These are phyloP conservation scores for Synodontis membranacea DNA, from an alignment of 2,113 vertebrate species.

Conservation along the genomic window DNA sequence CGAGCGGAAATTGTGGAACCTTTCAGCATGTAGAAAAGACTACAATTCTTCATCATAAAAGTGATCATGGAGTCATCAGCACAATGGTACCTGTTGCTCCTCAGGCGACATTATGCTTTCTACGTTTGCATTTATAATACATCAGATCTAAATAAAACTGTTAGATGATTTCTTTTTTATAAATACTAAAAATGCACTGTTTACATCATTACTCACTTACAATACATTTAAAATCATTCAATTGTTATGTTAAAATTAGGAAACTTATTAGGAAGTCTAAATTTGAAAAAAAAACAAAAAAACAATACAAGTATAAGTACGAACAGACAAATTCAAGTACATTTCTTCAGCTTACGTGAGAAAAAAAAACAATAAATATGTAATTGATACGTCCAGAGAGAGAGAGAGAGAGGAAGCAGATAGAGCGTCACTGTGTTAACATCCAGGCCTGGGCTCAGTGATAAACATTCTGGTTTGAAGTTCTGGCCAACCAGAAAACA, in stretches of 20 bases:
- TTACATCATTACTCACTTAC: background rate
- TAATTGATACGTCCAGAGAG: background rate
- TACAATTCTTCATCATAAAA: background rate
- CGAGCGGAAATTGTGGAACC: background rate
- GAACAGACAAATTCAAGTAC: background rate
- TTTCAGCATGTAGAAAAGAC: background rate
- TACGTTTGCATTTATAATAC: background rate
- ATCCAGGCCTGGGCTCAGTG: conserved; percentile 2
- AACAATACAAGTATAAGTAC: background rate
- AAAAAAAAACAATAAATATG: conserved; percentile 9
- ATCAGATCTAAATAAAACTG: too few species aligned
- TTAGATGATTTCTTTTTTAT: background rate
- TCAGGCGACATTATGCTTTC: too few species aligned
- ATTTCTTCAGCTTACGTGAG: background rate
- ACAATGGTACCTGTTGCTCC: too few species aligned
- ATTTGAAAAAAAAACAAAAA: background rate
- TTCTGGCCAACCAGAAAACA: conserved; percentile 36
- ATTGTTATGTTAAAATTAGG: background rate
- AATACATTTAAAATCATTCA: background rate
- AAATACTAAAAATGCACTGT: background rate
- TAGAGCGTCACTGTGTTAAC: conserved; percentile 18
- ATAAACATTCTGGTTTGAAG: conserved; percentile 45
- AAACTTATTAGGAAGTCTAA: too few species aligned
- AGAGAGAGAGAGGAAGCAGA: conserved; percentile 26
- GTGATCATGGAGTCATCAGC: too few species aligned